These are phyloP conservation scores for Rhabdophis nuchalis DNA, from an alignment of 2,797 vertebrate species.

Conservation along the genomic window DNA sequence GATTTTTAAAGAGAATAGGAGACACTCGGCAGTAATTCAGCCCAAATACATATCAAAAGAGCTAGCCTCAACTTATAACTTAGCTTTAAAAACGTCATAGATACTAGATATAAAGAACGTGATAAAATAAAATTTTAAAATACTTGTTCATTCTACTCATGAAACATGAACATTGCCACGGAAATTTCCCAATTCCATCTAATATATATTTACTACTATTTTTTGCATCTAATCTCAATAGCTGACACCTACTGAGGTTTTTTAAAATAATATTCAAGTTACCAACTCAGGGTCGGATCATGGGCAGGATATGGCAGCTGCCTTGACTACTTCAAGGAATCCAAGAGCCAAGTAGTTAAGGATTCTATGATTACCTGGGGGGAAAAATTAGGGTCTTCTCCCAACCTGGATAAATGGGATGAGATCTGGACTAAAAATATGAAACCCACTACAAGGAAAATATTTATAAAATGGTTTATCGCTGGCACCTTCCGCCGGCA, in stretches of 20 bases:
- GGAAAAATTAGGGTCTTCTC: no score
- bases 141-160: background rate
- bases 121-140: background rate
- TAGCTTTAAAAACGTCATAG: background rate
- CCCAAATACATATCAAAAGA: slow-evolving; percentile 19
- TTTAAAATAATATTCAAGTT: background rate
- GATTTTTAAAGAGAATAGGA: slow-evolving; percentile 44
- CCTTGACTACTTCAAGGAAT: background rate
- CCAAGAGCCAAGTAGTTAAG: background rate
- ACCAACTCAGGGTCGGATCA: background rate
- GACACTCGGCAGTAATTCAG: slow-evolving; percentile 24
- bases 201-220: background rate
- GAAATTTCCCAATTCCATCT: background rate
- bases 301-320: background rate
- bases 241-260: background rate
- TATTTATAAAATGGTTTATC: no score
- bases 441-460: no score
- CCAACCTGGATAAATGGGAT: no score
- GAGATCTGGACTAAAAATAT: no score
- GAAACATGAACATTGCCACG: background rate
- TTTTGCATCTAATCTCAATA: background rate
- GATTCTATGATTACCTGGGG: no score
- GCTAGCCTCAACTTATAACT: background rate
- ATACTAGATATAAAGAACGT: background rate
- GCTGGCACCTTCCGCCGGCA: no score